phyloP scores from a whole-genome alignment of 2,888 invertebrate species.

The Euproctis similis region DNA sequence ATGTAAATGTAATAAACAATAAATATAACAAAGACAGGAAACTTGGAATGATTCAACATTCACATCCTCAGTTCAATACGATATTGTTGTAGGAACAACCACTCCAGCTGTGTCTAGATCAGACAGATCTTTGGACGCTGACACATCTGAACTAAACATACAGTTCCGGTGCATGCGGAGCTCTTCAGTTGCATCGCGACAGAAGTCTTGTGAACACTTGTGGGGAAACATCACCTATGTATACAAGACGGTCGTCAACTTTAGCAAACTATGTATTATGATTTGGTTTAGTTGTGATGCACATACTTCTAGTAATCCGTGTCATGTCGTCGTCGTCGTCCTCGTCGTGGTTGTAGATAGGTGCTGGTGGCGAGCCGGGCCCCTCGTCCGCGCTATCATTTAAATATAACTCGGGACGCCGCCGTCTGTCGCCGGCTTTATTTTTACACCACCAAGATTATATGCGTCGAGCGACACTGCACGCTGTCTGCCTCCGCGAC shows the following conservation, averaged over 20 bases:
- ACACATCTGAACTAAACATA: slow-evolving; percentile 15
- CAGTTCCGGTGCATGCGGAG: slow-evolving; percentile 13
- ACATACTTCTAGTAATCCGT: slow-evolving; percentile 73
- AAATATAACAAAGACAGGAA: slow-evolving; percentile 45
- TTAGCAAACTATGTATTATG: slow-evolving; percentile 30
- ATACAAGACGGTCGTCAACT: slow-evolving; percentile 28
- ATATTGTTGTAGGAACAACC: slow-evolving; percentile 33
- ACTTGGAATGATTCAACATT: slow-evolving; percentile 43
- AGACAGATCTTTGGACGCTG: slow-evolving; percentile 11
- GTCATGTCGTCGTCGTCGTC: slow-evolving; percentile 61
- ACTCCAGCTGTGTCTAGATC: slow-evolving; percentile 23
- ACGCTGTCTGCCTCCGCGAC: slow-evolving; percentile 47
- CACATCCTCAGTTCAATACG: slow-evolving; percentile 42
- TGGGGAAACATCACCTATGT: slow-evolving; percentile 29
- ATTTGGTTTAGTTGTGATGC: slow-evolving; percentile 45
- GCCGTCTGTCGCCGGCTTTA: slow-evolving; percentile 71
- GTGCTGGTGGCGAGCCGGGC: slow-evolving; percentile 56
- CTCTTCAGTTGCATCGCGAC: slow-evolving; percentile 11
- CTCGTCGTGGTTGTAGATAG: too few species aligned
- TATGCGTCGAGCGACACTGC: slow-evolving; percentile 50
- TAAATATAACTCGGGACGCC: slow-evolving; percentile 69
- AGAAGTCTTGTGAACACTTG: slow-evolving; percentile 18
- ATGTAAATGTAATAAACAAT: slow-evolving; percentile 22
- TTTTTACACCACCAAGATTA: slow-evolving; percentile 65
- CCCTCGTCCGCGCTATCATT: slow-evolving; percentile 66